These are phyloP conservation scores for Argyresthia albistria DNA, from an alignment of 2,888 invertebrate genomes.

Conservation along the genomic window DNA sequence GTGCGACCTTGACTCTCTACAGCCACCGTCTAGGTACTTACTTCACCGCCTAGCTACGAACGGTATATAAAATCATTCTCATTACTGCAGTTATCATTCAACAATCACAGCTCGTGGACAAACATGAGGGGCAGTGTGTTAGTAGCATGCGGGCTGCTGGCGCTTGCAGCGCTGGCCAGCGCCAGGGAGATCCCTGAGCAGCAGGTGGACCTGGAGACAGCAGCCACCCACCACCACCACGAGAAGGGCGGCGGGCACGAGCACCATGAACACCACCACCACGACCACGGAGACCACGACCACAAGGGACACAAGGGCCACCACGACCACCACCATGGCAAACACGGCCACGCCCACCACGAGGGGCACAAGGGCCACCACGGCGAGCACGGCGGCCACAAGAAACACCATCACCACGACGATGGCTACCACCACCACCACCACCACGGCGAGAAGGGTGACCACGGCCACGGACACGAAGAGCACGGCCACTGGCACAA, in stretches of 20 bases:
- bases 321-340: slow-evolving; percentile 76
- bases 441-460: slow-evolving; percentile 76
- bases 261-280: slow-evolving; percentile 74
- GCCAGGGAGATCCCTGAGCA: slow-evolving; percentile 62
- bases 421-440: slow-evolving; percentile 76
- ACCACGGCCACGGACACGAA: slow-evolving; percentile 68
- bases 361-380: slow-evolving; percentile 74
- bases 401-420: slow-evolving; percentile 76
- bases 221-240: slow-evolving; percentile 51
- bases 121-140: slow-evolving; percentile 48
- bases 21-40: not conserved
- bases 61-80: slow-evolving; percentile 55
- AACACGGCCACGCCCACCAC: slow-evolving; percentile 81
- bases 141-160: slow-evolving; percentile 50
- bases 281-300: slow-evolving; percentile 75
- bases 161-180: slow-evolving; percentile 60
- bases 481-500: slow-evolving; percentile 81
- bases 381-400: slow-evolving; percentile 75
- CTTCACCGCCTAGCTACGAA: slow-evolving; percentile 24
- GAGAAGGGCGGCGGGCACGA: slow-evolving; percentile 75
- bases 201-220: slow-evolving; percentile 63
- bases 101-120: slow-evolving; percentile 27
- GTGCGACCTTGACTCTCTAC: slow-evolving; percentile 5
- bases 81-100: slow-evolving; percentile 47
- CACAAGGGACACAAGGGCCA: slow-evolving; percentile 79